A percentile compares a stretch with the other conserved stretches of the same genome.
Evolutionary conservation across 2,797 vertebrate genomes (phyloP).

Genomic region (Bradypodion ventrale): DNA sequence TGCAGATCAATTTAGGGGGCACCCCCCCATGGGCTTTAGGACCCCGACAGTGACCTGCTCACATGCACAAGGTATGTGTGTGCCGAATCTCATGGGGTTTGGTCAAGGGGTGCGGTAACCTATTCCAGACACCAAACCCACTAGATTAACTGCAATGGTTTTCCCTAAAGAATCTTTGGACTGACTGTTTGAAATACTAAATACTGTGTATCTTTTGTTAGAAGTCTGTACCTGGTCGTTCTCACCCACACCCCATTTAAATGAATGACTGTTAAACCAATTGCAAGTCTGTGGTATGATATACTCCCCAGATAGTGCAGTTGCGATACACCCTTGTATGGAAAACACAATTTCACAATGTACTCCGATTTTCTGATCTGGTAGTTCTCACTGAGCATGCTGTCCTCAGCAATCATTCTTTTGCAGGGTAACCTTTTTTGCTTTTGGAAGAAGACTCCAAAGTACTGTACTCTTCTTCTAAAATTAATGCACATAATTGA

Average conservation of each 20-base stretch:
- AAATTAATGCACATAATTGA: not conserved
- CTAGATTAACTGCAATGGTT: not conserved
- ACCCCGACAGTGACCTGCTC: too few species aligned
- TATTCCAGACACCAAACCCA: too few species aligned
- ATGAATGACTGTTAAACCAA: not conserved
- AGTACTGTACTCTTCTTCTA: not conserved
- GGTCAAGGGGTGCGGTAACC: too few species aligned
- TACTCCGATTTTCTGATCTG: slow-evolving; percentile 15
- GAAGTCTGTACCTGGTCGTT: too few species aligned
- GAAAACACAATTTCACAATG: slow-evolving; percentile 41
- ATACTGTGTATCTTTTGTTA: not conserved
- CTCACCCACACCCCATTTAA: not conserved
- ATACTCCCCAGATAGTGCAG: not conserved
- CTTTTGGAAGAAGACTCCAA: not conserved
- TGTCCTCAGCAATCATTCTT: slow-evolving; percentile 13
- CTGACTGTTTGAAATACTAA: not conserved
- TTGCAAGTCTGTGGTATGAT: not conserved
- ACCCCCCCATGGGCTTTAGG: too few species aligned
- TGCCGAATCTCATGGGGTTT: too few species aligned
- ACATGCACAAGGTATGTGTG: too few species aligned
- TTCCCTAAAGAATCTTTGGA: not conserved
- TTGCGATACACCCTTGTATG: slow-evolving; percentile 11
- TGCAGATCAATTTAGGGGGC: too few species aligned
- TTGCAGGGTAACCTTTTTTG: not conserved
- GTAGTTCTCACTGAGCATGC: not conserved